phyloP scores from a whole-genome alignment of 1,140 invertebrate genomes.

The Bombus soroeensis region DNA sequence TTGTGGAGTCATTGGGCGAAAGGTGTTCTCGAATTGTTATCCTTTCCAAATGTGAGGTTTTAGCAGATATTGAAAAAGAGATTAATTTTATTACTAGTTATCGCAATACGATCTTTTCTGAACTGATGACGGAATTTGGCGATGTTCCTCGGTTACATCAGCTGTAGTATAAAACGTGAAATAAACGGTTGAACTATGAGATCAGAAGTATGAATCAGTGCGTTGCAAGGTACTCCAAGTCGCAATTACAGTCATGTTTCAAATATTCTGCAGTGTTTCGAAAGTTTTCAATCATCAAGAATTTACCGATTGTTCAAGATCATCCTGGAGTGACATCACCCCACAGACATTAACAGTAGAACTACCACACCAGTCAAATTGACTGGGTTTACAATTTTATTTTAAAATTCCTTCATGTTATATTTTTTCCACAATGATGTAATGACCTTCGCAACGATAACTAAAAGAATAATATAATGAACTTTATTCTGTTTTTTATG shows the following conservation, averaged over 20 bases:
- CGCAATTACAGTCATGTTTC: neutral
- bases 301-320: neutral
- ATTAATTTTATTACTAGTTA: neutral
- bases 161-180: neutral
- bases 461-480: too few relatives aligned
- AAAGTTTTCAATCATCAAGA: neutral
- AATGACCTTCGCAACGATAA: too few relatives aligned
- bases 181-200: constrained; percentile 9
- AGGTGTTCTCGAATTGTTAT: neutral
- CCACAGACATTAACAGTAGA: too few relatives aligned
- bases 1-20: too few relatives aligned
- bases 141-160: constrained; percentile 23
- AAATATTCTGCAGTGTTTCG: neutral
- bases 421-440: too few relatives aligned
- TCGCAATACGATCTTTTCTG: neutral
- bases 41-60: too few relatives aligned
- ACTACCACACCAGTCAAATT: too few relatives aligned
- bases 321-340: too few relatives aligned
- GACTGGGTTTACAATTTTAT: too few relatives aligned
- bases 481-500: too few relatives aligned
- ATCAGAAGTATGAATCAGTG: constrained; percentile 21
- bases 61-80: too few relatives aligned
- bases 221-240: neutral
- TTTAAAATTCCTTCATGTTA: too few relatives aligned
- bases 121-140: neutral